Evolutionary conservation across 2,888 invertebrate species (phyloP).

Genomic region (Eledona agricola): DNA sequence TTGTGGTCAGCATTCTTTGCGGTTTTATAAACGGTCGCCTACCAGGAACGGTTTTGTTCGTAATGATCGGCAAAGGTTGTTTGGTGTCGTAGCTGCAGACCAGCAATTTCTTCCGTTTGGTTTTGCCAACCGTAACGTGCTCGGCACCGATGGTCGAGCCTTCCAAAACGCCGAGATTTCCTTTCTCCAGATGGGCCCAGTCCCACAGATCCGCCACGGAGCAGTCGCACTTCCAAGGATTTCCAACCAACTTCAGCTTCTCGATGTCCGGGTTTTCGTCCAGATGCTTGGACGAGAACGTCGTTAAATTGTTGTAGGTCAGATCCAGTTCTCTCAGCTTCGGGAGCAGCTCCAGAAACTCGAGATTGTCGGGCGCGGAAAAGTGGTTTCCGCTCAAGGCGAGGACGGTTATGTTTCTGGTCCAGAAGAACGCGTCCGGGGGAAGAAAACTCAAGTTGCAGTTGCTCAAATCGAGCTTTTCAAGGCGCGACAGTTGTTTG

Average conservation of each 20-base stretch:
- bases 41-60: constrained; percentile 65
- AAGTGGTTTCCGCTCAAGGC: constrained; percentile 70
- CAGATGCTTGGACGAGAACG: constrained; percentile 68
- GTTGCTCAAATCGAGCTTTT: constrained; percentile 72
- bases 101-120: constrained; percentile 71
- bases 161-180: constrained; percentile 70
- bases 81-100: constrained; percentile 72
- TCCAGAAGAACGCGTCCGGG: constrained; percentile 68
- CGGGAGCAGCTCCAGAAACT: constrained; percentile 67
- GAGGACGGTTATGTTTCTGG: constrained; percentile 70
- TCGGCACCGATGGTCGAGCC: constrained; percentile 72
- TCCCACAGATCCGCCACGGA: constrained; percentile 76
- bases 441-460: constrained; percentile 71
- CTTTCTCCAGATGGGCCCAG: constrained; percentile 74
- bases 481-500: constrained; percentile 70
- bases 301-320: constrained; percentile 70
- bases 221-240: constrained; percentile 76
- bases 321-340: constrained; percentile 71
- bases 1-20: constrained; percentile 66
- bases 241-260: constrained; percentile 72
- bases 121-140: constrained; percentile 70
- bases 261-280: constrained; percentile 68
- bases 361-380: constrained; percentile 63
- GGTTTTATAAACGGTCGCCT: constrained; percentile 68
- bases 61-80: constrained; percentile 64